These are phyloP conservation scores for Gobio occitaniae DNA, from an alignment of 2,797 vertebrate genomes.

Conservation along the genomic window DNA sequence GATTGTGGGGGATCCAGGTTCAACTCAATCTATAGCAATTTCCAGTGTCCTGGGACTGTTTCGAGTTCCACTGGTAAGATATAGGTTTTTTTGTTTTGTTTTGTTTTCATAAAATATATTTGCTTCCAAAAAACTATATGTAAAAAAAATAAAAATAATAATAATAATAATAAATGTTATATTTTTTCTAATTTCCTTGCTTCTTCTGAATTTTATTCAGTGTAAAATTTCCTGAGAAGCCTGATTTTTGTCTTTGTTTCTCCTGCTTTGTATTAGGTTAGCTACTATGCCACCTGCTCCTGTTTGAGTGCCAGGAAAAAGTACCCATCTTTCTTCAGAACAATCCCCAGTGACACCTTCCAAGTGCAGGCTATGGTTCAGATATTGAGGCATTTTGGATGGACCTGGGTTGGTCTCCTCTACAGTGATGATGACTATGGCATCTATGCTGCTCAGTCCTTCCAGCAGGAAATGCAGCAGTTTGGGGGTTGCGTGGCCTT, in stretches of 20 bases:
- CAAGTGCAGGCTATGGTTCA: slow-evolving; percentile 49
- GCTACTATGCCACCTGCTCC: slow-evolving; percentile 73
- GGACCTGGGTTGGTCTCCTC: slow-evolving; percentile 22
- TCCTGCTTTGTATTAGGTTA: slow-evolving; percentile 66
- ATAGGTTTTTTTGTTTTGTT: background rate
- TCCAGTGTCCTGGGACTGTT: slow-evolving; percentile 59
- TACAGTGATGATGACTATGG: slow-evolving; percentile 25
- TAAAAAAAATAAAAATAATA: background rate
- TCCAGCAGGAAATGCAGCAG: slow-evolving; percentile 4
- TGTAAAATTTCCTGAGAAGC: background rate
- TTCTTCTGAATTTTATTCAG: background rate
- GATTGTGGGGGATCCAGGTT: slow-evolving; percentile 57
- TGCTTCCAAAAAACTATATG: background rate
- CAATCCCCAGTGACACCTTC: slow-evolving; percentile 78
- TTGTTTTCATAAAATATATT: background rate
- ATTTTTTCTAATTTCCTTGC: background rate
- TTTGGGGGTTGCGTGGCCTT: slow-evolving; percentile 68
- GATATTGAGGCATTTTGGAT: slow-evolving; percentile 25
- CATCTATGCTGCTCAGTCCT: slow-evolving; percentile 14
- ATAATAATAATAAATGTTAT: background rate
- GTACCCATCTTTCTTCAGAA: slow-evolving; percentile 67
- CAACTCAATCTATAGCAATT: slow-evolving; percentile 59
- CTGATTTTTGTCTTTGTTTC: background rate
- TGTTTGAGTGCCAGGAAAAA: slow-evolving; percentile 64
- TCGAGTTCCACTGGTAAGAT: slow-evolving; percentile 57